Percentiles rank a stretch among this genome's conserved stretches.
Conservation (phyloP, 30 jellyfish, hydroid and myxozoan species). For the Hydractinia symbiolongicarpus region DNA sequence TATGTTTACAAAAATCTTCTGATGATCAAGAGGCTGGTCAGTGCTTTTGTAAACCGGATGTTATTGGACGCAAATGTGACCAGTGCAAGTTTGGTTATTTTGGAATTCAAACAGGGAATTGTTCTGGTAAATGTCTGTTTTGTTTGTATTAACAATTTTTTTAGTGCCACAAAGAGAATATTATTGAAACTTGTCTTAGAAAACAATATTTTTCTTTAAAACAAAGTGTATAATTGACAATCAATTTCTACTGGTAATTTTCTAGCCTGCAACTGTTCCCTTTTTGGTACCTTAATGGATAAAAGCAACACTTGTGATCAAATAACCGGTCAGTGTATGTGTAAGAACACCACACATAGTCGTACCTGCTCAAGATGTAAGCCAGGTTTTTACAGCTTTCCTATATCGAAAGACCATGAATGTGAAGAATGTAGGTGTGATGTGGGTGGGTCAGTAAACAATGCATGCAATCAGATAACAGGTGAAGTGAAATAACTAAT, state of each 20-base stretch:
- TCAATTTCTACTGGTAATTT: not conserved
- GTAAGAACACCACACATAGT: constrained; percentile 49
- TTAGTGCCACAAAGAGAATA: too few relatives aligned
- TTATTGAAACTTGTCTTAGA: too few relatives aligned
- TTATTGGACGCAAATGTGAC: constrained; percentile 70
- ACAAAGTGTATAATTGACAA: too few relatives aligned
- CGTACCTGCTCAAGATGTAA: constrained; percentile 40
- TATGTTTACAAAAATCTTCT: constrained; percentile 39
- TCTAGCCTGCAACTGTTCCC: constrained; percentile 64
- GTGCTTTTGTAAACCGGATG: constrained; percentile 51
- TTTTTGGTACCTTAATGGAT: constrained; percentile 36
- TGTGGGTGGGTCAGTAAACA: constrained; percentile 57
- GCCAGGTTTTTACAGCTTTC: constrained; percentile 61
- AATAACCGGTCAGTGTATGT: constrained; percentile 57
- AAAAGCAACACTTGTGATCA: constrained; percentile 48
- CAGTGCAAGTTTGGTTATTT: constrained; percentile 60
- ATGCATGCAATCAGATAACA: constrained; percentile 38
- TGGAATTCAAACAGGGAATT: constrained; percentile 52
- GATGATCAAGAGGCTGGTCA: constrained; percentile 49
- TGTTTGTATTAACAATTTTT: not conserved
- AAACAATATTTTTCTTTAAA: too few relatives aligned
- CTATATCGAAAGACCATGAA: constrained; percentile 43
- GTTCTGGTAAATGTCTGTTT: constrained; percentile 51
- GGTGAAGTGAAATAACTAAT: constrained; percentile 31
- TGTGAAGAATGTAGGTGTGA: constrained; percentile 55